Evolutionary conservation across 2,113 vertebrate species (phyloP).

Genomic region (Macrotis lagotis): DNA sequence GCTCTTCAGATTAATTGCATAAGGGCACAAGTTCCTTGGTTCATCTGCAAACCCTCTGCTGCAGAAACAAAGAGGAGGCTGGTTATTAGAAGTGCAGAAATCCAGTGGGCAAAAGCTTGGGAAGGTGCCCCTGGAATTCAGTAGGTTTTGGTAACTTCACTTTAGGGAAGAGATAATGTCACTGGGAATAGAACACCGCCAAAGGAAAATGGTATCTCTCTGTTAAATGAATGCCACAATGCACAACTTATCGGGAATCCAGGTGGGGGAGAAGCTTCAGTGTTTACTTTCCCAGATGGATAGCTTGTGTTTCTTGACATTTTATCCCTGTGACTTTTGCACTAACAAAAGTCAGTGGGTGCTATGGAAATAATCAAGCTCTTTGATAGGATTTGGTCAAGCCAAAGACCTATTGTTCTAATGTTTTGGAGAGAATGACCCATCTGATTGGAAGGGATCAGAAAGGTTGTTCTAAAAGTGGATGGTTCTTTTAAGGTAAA

Average conservation of each 20-base stretch:
- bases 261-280: conserved; percentile 19
- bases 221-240: conserved; percentile 24
- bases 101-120: neutral
- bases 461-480: neutral
- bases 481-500: neutral
- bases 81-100: conserved; percentile 26
- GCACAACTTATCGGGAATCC: neutral
- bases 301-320: conserved; percentile 54
- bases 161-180: neutral
- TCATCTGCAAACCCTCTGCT: neutral
- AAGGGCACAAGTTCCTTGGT: rapidly evolving
- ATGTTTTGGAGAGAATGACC: conserved; percentile 26
- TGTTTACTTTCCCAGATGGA: conserved; percentile 46
- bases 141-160: neutral
- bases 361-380: conserved; percentile 31
- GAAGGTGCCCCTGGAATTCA: conserved; percentile 15
- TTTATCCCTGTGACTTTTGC: conserved; percentile 60
- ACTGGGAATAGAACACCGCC: conserved; percentile 19
- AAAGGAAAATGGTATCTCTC: neutral
- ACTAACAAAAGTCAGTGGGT: conserved; percentile 32
- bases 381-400: conserved; percentile 8
- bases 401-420: conserved; percentile 20
- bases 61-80: conserved; percentile 5
- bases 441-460: neutral
- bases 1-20: neutral